These are phyloP conservation scores for Pseudomyrmex gracilis DNA, from an alignment of 1,140 invertebrate genomes.

Conservation along the genomic window DNA sequence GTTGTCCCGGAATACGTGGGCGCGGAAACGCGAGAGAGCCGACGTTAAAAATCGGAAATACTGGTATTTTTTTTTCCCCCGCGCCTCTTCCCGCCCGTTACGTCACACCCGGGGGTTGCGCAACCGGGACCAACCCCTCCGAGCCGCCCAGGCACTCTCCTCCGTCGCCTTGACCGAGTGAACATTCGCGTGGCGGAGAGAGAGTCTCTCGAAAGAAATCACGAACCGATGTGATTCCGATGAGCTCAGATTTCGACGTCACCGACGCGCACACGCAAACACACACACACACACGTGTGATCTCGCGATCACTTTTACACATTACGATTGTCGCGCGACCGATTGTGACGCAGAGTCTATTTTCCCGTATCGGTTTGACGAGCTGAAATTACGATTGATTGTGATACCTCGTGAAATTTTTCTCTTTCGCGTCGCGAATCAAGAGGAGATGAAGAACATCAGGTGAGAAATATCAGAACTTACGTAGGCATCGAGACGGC, in stretches of 20 bases:
- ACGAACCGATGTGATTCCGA: slow-evolving; percentile 25
- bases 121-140: slow-evolving; percentile 25
- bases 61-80: slow-evolving; percentile 1
- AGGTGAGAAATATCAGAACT: slow-evolving; percentile 66
- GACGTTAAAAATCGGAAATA: neutral
- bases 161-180: slow-evolving; percentile 35
- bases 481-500: slow-evolving; percentile 81
- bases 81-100: neutral
- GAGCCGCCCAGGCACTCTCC: slow-evolving; percentile 9
- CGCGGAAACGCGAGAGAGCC: neutral
- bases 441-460: neutral
- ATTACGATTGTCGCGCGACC: neutral
- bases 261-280: neutral
- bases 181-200: neutral
- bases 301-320: neutral
- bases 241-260: slow-evolving; percentile 11
- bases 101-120: slow-evolving; percentile 38
- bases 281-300: no score
- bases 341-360: neutral
- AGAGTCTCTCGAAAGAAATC: slow-evolving; percentile 2
- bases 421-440: neutral
- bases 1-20: neutral
- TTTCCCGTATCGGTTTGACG: neutral
- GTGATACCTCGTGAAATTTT: no score
- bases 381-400: no score